Evolutionary conservation across 30 jellyfish, hydroid and myxozoan genomes (phyloP), one percentile per base, ranked within the genome.

Genomic region (Hydractinia echinata): DNA sequence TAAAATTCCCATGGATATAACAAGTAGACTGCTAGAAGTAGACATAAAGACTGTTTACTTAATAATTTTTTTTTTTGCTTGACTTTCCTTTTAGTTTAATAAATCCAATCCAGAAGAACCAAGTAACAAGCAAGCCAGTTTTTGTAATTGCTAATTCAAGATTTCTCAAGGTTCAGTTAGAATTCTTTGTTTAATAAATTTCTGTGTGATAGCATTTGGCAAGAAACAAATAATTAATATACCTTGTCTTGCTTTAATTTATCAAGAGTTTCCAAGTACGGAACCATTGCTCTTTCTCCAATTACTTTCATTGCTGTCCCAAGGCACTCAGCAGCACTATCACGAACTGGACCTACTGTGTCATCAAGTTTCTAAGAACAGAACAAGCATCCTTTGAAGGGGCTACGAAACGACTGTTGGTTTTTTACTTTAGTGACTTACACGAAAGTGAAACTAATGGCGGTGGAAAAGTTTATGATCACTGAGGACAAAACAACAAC

Each of bases 311-410:
- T 83, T 4, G 96, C 87, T 61, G 88, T 82, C 21, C 96, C 99
- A 19, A 93, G 87, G 9, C 89, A 89, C 58, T 94, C 99, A 7
- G 96, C 96, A 20, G 99, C 96, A 50, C 89, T 82, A 78, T 94
- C 99, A 50, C 99, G 89, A 5, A 94, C 99, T 44, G 88, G 96
- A 3, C 92, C 96, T 5, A 83, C 94, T 7, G 96, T 94, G 44
- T 88, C 99, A 67, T 94, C 99, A 91, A 94, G 71, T 88, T 85
- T 85, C 99, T 91, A 72, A 10, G 89, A 55, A 30, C 48, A 6
- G 11, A 10, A 50, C 3, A 71, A 64, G 18, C 74, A 20, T 58
- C 19, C 69, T 18, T n/a, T 58, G 18, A 71, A 71, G 81, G 18
- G n/a, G 67, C 13, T 71, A 55, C 68, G 20, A 67, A 67, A 67